These are phyloP conservation scores for Samia ricini DNA, from an alignment of 1,140 invertebrate species.

Conservation along the genomic window DNA sequence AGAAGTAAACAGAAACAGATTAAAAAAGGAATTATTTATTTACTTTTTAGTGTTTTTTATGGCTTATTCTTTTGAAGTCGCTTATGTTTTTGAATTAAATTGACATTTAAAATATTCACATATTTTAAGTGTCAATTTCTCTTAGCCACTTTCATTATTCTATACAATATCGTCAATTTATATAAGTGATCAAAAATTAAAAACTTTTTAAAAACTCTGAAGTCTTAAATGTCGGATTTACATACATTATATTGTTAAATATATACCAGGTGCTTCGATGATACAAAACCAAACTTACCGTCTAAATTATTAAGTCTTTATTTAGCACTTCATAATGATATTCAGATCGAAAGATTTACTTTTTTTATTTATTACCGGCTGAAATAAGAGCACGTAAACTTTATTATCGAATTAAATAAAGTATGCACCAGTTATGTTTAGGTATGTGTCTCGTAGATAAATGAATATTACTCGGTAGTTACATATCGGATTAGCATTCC, in stretches of 20 bases:
- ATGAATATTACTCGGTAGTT: slow-evolving; percentile 50
- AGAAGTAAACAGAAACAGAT: too few relatives aligned
- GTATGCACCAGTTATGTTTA: slow-evolving; percentile 58
- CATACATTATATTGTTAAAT: neutral
- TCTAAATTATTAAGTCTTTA: neutral
- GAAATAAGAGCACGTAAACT: slow-evolving; percentile 8
- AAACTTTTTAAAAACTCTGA: neutral
- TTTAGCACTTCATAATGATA: neutral
- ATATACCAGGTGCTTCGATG: neutral
- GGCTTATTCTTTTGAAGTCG: too few relatives aligned
- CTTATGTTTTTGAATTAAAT: too few relatives aligned
- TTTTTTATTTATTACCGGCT: slow-evolving; percentile 6
- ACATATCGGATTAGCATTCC: slow-evolving; percentile 65
- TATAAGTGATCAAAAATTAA: too few relatives aligned
- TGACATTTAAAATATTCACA: too few relatives aligned
- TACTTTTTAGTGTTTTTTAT: too few relatives aligned
- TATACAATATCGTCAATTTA: too few relatives aligned
- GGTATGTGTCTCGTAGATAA: slow-evolving; percentile 47
- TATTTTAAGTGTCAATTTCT: too few relatives aligned
- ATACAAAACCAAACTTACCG: neutral
- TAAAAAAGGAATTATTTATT: too few relatives aligned
- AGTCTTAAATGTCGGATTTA: neutral
- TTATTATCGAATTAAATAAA: slow-evolving; percentile 34
- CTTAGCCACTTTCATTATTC: too few relatives aligned
- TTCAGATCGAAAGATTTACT: slow-evolving; percentile 6